These are phyloP conservation scores for Drosophila asahinai DNA, from an alignment of 1,140 invertebrate genomes.

Conservation along the genomic window DNA sequence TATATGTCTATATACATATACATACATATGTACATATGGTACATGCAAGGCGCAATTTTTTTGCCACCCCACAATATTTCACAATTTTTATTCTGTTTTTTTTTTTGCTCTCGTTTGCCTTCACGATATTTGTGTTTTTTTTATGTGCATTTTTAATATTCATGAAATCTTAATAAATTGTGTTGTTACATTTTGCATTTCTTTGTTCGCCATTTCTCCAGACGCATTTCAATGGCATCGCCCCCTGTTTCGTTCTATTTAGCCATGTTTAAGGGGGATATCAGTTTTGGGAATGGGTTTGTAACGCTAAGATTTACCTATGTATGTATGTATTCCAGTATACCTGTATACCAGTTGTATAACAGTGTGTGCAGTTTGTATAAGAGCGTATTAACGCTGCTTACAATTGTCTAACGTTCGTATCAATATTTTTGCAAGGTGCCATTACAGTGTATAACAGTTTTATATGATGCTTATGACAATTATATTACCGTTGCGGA, in stretches of 20 bases:
- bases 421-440: no score
- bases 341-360: no score
- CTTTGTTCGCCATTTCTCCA: conserved; percentile 44
- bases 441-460: no score
- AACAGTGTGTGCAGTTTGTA: no score
- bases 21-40: not conserved
- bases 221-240: conserved; percentile 26
- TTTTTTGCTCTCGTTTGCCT: conserved; percentile 5
- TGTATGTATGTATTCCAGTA: no score
- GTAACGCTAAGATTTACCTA: not conserved
- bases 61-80: conserved; percentile 34
- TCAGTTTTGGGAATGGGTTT: not conserved
- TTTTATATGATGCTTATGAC: no score
- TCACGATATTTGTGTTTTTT: conserved; percentile 7
- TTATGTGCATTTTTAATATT: conserved; percentile 27
- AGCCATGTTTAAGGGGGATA: not conserved
- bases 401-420: no score
- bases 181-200: conserved; percentile 33
- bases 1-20: conserved; percentile 1
- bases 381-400: no score
- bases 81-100: conserved; percentile 34
- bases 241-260: not conserved
- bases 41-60: conserved; percentile 27
- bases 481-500: no score
- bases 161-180: conserved; percentile 30